Base-by-base conservation (phyloP, 1,140 invertebrate genomes). In the Aphelinus atriplicis region DNA sequence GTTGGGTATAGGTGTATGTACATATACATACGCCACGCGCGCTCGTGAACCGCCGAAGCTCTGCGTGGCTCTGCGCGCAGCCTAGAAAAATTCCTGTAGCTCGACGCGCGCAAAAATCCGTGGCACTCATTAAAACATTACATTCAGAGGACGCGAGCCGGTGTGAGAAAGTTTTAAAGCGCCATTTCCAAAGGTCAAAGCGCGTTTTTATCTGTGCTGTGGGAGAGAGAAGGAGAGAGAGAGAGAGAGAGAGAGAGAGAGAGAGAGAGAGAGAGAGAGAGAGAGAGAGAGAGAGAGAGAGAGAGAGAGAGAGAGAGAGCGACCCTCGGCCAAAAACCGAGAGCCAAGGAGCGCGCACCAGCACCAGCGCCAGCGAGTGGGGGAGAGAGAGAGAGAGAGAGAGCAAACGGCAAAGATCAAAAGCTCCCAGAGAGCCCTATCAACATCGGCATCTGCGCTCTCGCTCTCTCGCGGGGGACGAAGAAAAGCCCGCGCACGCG, bases 91-190 rank as follows among this genome's bases (percentile, higher is more conserved):
- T 26, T 26, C 26, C 26, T 26, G 26, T 26, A 0, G 26, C 26
- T 26, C 26, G 26, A 26, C 26, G 26, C 26, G 26, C 26, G 26
- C 26, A 26, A 26, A 26, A 26, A 26, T 26, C 26, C 26, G 26
- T 26, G 26, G 46, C 60, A 42, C 70, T 71, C 70, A 64, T 71
- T 71, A 71, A 71, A 71, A 71, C 51, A 71, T 71, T 57, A 64
- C 51, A 62, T 55, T 63, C 2, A 71, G 50, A 7, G 48, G 69
- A 64, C 51, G 48, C 42, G 47, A 1, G 62, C 3, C 2, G 47
- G 10, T 51, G 10, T 26, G 48, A 3, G 45, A 58, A 61, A 47
- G 56, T 70, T 70, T 70, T 61, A 70, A 70, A 70, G 46, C 3
- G 47, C 9, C 56, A 42, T 53, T 53, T 4, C 48, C 26, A 67